Percentiles rank a stretch among this genome's conserved stretches.
phyloP scores from a whole-genome alignment of 1,140 invertebrate genomes.

The Liolophura sinensis region DNA sequence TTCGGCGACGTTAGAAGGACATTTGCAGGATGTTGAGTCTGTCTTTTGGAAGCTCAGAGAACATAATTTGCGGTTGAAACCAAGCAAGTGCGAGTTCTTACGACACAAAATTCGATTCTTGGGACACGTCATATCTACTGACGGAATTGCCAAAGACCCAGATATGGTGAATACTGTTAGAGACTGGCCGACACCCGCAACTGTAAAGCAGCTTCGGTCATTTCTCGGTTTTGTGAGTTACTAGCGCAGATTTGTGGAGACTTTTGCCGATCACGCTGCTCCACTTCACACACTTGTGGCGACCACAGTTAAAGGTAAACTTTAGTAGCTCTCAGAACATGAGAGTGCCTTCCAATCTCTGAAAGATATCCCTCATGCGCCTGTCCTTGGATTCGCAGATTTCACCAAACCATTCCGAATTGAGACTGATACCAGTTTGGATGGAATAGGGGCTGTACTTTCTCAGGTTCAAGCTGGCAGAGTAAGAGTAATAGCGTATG shows the following conservation, averaged over 20 bases:
- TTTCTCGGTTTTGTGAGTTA: conserved; percentile 11
- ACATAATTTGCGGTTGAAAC: too few species aligned
- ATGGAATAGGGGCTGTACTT: conserved; percentile 36
- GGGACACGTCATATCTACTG: conserved; percentile 10
- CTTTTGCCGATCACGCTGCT: conserved; percentile 4
- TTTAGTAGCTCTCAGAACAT: too few species aligned
- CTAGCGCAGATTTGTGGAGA: background rate
- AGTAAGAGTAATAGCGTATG: conserved; percentile 27
- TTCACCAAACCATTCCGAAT: conserved; percentile 9
- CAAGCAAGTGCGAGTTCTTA: too few species aligned
- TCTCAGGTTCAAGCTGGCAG: conserved; percentile 29
- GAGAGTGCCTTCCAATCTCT: conserved; percentile 15
- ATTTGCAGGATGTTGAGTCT: too few species aligned
- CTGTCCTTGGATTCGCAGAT: conserved; percentile 21
- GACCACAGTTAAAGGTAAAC: too few species aligned
- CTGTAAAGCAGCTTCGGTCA: background rate
- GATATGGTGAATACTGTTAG: conserved; percentile 1
- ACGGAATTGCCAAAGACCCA: conserved; percentile 6
- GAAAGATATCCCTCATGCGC: too few species aligned
- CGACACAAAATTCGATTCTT: too few species aligned
- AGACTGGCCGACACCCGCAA: conserved; percentile 8
- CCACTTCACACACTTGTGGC: too few species aligned
- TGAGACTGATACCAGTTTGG: conserved; percentile 22
- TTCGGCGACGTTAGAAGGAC: too few species aligned
- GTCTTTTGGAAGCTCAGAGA: too few species aligned